A percentile compares a stretch with the other conserved stretches of the same genome.
These are phyloP conservation scores for Greenwoodochromis staneri DNA, from an alignment of 2,113 vertebrate genomes.

Conservation along the genomic window DNA sequence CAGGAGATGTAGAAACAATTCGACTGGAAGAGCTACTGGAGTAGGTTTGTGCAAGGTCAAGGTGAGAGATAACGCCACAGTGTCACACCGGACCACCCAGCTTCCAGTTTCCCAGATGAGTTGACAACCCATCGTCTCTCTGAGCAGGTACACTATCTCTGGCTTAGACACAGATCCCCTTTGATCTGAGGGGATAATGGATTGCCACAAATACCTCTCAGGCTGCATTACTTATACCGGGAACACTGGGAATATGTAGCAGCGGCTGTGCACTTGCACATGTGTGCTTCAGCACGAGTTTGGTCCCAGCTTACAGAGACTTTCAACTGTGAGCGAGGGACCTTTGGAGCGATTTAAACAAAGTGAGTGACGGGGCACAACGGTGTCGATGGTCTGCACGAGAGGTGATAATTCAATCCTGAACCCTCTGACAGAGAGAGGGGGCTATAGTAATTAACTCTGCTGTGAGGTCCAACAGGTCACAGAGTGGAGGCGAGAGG, in stretches of 20 bases:
- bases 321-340: background rate
- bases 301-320: background rate
- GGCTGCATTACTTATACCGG: conserved; percentile 1
- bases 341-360: background rate
- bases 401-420: conserved; percentile 55
- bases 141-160: conserved; percentile 28
- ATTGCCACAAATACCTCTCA: conserved; percentile 48
- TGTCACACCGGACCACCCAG: conserved; percentile 18
- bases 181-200: conserved; percentile 54
- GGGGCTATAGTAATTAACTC: conserved; percentile 38
- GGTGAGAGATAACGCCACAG: conserved; percentile 16
- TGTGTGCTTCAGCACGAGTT: background rate
- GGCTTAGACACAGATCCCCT: conserved; percentile 44
- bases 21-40: background rate
- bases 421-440: conserved; percentile 41
- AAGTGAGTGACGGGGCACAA: background rate
- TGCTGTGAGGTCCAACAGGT: conserved; percentile 20
- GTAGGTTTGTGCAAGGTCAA: conserved; percentile 18
- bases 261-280: background rate
- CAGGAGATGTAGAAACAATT: conserved; percentile 40
- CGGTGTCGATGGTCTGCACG: background rate
- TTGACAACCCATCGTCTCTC: conserved; percentile 3
- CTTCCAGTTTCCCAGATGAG: conserved; percentile 21
- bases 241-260: conserved; percentile 4
- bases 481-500: background rate